Percentiles rank a stretch among this genome's conserved stretches.
Evolutionary conservation across 2,797 vertebrate species (phyloP).

Genomic region (Poeciliopsis presidionis): DNA sequence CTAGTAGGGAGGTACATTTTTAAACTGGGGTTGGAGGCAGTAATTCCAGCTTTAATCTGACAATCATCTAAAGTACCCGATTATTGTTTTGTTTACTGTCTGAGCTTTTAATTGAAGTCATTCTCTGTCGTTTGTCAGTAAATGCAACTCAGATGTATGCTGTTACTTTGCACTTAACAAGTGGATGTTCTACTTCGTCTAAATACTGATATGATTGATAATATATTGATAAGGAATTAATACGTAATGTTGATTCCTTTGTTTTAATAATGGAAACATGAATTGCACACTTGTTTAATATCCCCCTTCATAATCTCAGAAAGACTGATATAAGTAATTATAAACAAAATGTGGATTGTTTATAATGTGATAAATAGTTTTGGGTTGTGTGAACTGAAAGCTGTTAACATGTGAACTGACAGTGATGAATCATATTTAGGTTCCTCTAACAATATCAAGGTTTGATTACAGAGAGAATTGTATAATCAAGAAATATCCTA

Average conservation of each 20-base stretch:
- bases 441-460: background rate
- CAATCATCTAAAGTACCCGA: slow-evolving; percentile 37
- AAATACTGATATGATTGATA: slow-evolving; percentile 3
- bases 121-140: slow-evolving; percentile 9
- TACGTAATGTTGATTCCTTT: background rate
- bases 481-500: background rate
- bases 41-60: slow-evolving; percentile 51
- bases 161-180: slow-evolving; percentile 1
- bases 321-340: background rate
- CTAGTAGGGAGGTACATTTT: slow-evolving; percentile 62
- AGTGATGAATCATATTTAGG: background rate
- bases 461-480: background rate
- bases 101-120: background rate
- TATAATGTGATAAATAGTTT: background rate
- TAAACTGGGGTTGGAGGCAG: slow-evolving; percentile 46
- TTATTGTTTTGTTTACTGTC: slow-evolving; percentile 22
- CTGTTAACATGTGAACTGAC: background rate
- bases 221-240: background rate
- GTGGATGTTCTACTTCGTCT: background rate
- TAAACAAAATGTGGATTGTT: background rate
- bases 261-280: background rate
- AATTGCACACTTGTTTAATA: slow-evolving; percentile 5
- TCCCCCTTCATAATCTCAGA: background rate
- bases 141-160: slow-evolving; percentile 1
- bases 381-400: background rate